A percentile compares a stretch with the other conserved stretches of the same genome.
These are phyloP conservation scores for Pterobdella sp. DNA, from an alignment of 2,888 invertebrate species.

Conservation along the genomic window DNA sequence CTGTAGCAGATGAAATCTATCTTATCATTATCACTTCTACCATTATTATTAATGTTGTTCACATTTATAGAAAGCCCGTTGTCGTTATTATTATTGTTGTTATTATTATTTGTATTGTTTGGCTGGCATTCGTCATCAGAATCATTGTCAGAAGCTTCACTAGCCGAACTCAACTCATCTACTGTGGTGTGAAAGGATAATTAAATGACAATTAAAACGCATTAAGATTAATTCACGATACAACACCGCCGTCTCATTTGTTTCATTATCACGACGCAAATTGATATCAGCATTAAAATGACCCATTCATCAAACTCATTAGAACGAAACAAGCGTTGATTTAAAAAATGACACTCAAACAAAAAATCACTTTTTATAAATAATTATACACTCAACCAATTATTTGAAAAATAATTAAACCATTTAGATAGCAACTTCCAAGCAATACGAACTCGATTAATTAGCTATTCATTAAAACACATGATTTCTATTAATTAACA, in stretches of 20 bases:
- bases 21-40: neutral
- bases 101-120: conserved; percentile 1
- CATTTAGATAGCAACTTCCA: too few species aligned
- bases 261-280: neutral
- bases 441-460: too few species aligned
- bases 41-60: neutral
- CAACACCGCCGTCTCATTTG: neutral
- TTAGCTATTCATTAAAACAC: too few species aligned
- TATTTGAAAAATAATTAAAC: too few species aligned
- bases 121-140: conserved; percentile 58
- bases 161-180: conserved; percentile 59
- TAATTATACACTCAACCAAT: too few species aligned
- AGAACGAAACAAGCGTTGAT: too few species aligned
- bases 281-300: neutral
- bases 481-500: too few species aligned
- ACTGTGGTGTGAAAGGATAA: conserved; percentile 17
- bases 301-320: neutral
- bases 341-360: too few species aligned
- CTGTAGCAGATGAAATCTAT: conserved; percentile 62
- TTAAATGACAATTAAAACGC: neutral
- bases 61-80: conserved; percentile 54
- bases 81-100: conserved; percentile 70
- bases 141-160: conserved; percentile 67
- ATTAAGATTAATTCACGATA: too few species aligned
- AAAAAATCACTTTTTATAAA: too few species aligned